Percentiles rank a stretch among this genome's conserved stretches.
These are phyloP conservation scores for Ptychoptera albimana DNA, from an alignment of 2,888 invertebrate species.

Conservation along the genomic window DNA sequence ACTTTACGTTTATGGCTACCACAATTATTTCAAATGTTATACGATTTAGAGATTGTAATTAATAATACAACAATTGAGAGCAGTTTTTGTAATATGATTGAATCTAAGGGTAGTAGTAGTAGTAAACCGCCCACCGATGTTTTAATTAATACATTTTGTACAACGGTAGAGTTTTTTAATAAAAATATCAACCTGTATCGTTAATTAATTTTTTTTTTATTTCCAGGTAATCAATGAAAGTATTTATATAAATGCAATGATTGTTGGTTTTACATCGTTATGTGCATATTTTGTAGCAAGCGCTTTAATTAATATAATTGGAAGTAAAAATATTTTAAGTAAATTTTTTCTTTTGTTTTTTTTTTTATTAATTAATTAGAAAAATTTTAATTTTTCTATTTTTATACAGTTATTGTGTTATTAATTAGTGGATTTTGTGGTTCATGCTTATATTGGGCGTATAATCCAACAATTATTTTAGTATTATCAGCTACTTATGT, in stretches of 20 bases:
- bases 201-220: constrained; percentile 9
- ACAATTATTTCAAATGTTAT: constrained; percentile 61
- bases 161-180: constrained; percentile 17
- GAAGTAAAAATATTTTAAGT: constrained; percentile 39
- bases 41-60: constrained; percentile 29
- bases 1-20: constrained; percentile 77
- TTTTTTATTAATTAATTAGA: not conserved
- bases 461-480: constrained; percentile 34
- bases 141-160: constrained; percentile 18
- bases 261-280: constrained; percentile 45
- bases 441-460: constrained; percentile 39
- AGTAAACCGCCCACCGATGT: constrained; percentile 19
- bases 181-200: constrained; percentile 2
- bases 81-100: constrained; percentile 13
- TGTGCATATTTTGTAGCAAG: constrained; percentile 45
- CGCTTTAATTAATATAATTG: constrained; percentile 33
- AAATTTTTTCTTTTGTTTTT: constrained; percentile 8
- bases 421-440: constrained; percentile 34
- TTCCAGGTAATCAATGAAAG: constrained; percentile 34
- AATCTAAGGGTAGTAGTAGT: constrained; percentile 24
- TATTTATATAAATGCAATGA: constrained; percentile 53
- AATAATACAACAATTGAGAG: constrained; percentile 9
- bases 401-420: constrained; percentile 25
- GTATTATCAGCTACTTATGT: constrained; percentile 38
- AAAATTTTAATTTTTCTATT: constrained; percentile 1